A percentile compares a stretch with the other conserved stretches of the same genome.
These are phyloP conservation scores for Myotis lucifugus DNA, from an alignment of 2,113 vertebrate genomes.

Conservation along the genomic window DNA sequence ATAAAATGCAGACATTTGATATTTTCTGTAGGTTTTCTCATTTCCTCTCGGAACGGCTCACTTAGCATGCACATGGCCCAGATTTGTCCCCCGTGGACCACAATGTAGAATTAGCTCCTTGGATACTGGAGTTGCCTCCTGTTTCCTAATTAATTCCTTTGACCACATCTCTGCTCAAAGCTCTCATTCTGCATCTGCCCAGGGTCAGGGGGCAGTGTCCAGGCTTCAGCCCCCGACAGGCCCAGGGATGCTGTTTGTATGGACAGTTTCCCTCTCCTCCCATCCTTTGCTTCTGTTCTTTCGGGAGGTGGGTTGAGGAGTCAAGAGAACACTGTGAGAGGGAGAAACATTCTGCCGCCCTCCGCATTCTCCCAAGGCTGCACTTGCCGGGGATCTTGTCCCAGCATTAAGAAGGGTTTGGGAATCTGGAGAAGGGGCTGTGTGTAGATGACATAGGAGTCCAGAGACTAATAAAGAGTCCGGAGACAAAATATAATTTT, in stretches of 20 bases:
- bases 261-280: background rate
- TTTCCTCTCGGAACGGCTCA: slow-evolving; percentile 58
- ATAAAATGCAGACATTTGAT: slow-evolving; percentile 24
- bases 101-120: slow-evolving; percentile 42
- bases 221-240: background rate
- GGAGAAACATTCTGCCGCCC: background rate
- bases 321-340: background rate
- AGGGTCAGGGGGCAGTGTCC: background rate
- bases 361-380: background rate
- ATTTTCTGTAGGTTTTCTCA: slow-evolving; percentile 59
- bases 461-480: too few species aligned
- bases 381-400: background rate
- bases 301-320: background rate
- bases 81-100: slow-evolving; percentile 57
- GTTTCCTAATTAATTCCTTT: slow-evolving; percentile 61
- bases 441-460: too few species aligned
- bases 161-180: background rate
- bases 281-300: background rate
- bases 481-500: too few species aligned
- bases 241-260: background rate
- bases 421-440: too few species aligned
- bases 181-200: background rate
- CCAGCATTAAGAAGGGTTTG: too few species aligned
- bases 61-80: slow-evolving; percentile 12
- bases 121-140: slow-evolving; percentile 16